These are phyloP conservation scores for Steinernema scapterisci DNA, from an alignment of 2,888 invertebrate genomes.

Conservation along the genomic window DNA sequence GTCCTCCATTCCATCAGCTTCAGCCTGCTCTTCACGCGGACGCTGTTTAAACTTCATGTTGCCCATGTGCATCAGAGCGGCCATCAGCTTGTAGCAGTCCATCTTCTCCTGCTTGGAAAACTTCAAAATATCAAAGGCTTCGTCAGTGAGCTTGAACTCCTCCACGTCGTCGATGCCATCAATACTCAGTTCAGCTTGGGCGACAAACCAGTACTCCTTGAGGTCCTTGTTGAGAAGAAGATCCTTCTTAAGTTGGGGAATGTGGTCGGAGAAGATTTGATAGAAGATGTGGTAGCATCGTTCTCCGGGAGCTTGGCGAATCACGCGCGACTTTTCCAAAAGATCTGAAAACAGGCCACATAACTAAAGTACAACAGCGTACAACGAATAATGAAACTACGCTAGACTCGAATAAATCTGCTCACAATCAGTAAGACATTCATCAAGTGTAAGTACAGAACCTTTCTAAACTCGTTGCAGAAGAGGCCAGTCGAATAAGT, in stretches of 20 bases:
- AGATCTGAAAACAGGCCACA: constrained; percentile 84
- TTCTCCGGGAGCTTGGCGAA: constrained; percentile 87
- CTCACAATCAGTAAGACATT: too few relatives aligned
- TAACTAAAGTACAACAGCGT: too few relatives aligned
- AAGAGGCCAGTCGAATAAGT: too few relatives aligned
- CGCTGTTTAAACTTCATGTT: constrained; percentile 99
- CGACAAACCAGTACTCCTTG: constrained; percentile 74
- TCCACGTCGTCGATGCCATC: constrained; percentile 92
- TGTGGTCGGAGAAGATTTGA: constrained; percentile 61
- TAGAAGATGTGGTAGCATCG: constrained; percentile 86
- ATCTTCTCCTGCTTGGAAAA: constrained; percentile 96
- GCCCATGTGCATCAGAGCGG: constrained; percentile 99
- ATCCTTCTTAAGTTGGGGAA: constrained; percentile 57
- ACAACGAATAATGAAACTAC: too few relatives aligned
- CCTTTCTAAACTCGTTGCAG: too few relatives aligned
- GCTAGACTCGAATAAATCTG: too few relatives aligned
- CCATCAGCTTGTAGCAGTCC: constrained; percentile 95
- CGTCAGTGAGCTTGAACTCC: constrained; percentile 76
- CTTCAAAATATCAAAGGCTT: constrained; percentile 98
- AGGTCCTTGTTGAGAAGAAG: constrained; percentile 59
- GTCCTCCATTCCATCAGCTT: constrained; percentile 76
- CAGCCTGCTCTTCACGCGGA: constrained; percentile 99
- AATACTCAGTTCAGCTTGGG: constrained; percentile 92
- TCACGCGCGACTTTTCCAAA: constrained; percentile 99
- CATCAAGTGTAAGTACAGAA: too few relatives aligned